These are phyloP conservation scores for Zaprionus inermis DNA, from an alignment of 1,140 invertebrate species.

Conservation along the genomic window DNA sequence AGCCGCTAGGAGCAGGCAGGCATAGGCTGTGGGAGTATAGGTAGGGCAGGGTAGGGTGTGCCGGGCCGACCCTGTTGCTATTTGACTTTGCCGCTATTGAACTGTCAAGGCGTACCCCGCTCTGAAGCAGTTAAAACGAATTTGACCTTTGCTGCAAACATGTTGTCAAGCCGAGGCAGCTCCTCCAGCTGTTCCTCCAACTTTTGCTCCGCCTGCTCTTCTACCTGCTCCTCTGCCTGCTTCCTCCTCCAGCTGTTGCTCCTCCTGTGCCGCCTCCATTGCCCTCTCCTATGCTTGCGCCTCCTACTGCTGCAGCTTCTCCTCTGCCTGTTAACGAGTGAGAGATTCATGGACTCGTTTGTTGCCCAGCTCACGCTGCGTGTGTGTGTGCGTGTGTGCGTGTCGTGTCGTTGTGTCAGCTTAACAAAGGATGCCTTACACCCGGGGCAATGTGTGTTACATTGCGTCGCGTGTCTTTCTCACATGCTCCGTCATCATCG, in stretches of 20 bases:
- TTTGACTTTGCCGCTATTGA: constrained; percentile 45
- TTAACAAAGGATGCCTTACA: constrained; percentile 40
- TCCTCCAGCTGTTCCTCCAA: background rate
- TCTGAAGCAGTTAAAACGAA: constrained; percentile 16
- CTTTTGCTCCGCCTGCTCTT: too few species aligned
- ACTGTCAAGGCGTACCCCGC: constrained; percentile 14
- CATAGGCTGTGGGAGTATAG: too few species aligned
- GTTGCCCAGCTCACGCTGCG: constrained; percentile 29
- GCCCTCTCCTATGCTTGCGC: too few species aligned
- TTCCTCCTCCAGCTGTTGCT: background rate
- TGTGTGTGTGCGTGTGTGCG: constrained; percentile 5
- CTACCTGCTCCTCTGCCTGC: too few species aligned
- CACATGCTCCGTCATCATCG: constrained; percentile 51
- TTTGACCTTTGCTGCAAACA: constrained; percentile 33
- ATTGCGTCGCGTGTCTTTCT: constrained; percentile 58
- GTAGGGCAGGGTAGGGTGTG: background rate
- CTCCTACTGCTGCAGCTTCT: background rate
- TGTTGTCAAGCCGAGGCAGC: constrained; percentile 12
- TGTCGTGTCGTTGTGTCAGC: constrained; percentile 27
- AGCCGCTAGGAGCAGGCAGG: background rate
- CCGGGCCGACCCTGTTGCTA: constrained; percentile 16
- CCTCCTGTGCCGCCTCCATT: background rate
- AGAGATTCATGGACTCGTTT: constrained; percentile 51
- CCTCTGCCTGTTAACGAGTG: constrained; percentile 61
- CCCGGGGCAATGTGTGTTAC: constrained; percentile 30